A percentile compares a stretch with the other conserved stretches of the same genome.
Conservation (phyloP, 2,797 vertebrate species). For the Buphagus erythrorhynchus region DNA sequence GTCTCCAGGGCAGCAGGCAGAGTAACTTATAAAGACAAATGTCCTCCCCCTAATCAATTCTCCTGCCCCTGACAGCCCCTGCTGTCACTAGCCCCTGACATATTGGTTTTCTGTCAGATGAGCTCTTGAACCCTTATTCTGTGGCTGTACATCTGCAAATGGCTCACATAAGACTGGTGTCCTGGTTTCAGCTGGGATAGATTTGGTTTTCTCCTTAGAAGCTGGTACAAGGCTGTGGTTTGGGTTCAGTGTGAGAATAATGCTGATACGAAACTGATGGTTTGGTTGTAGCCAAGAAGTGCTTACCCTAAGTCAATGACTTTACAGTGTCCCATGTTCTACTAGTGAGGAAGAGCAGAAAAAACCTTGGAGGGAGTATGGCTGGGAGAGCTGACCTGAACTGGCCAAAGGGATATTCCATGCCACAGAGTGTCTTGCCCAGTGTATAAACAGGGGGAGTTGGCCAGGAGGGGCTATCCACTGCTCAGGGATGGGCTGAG, state of each 20-base stretch:
- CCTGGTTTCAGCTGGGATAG: not conserved
- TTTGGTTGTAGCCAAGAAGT: not conserved
- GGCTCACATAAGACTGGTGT: not conserved
- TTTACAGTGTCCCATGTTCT: not conserved
- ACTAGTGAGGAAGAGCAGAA: not conserved
- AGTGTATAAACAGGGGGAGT: not conserved
- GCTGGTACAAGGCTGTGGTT: not conserved
- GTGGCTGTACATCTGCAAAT: not conserved
- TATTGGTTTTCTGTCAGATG: not conserved
- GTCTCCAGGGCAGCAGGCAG: not conserved
- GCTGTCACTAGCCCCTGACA: not conserved
- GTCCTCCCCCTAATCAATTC: not conserved
- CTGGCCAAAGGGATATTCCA: not conserved
- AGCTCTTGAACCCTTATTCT: not conserved
- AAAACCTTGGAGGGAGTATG: not conserved
- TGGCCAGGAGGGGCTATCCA: not conserved
- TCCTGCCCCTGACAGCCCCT: too few relatives aligned
- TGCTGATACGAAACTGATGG: not conserved
- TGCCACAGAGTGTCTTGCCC: not conserved
- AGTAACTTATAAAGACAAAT: not conserved
- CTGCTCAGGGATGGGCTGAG: not conserved
- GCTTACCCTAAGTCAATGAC: not conserved
- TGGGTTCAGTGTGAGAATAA: not conserved
- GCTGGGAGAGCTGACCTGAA: not conserved
- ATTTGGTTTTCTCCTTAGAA: not conserved